Base-by-base conservation (phyloP, 2,113 vertebrate species). In the Oryzias woworae region DNA sequence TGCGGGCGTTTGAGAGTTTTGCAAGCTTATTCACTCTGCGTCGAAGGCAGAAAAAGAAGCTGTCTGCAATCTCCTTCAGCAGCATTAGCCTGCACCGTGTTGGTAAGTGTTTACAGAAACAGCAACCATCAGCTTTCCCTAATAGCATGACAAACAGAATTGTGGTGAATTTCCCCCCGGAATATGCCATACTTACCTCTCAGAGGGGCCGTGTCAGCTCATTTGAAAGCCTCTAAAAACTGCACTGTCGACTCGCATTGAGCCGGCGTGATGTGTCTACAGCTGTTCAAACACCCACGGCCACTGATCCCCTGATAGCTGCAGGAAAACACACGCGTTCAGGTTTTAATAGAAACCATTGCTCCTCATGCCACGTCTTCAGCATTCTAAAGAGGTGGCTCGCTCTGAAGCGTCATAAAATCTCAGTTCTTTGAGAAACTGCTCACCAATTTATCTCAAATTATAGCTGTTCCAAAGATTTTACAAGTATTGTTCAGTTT, bases 1-100 rank as follows among this genome's bases (percentile, higher is more conserved):
- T 49, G 69, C 60, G 66, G 67, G 66, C 70, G 77, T 77, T 83
- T 69, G 54, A 79, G 65, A 57, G 69, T 47, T 79, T 50, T 74
- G 57, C 77, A 55, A 56, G 71, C 68, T 75, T 75, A 62, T 82
- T 81, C 77, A 60, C 45, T 63, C 71, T 57, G 62, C 61, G 78
- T 87, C 74, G 48, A 66, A 58, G 69, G 64, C 58, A 64, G 62
- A 67, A 58, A 81, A 60, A 28, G 71, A 23, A 72, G 66, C 84
- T 62, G 56, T 71, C 80, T 73, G 51, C 78, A 78, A 79, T 84
- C 82, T 68, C 78, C 82, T 85, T 86, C 81, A 78, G 78, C 80
- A 61, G 77, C 82, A 73, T 80, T 80, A 77, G 71, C 16, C 60
- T 24, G 53, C 53, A 67, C 68, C 23, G 78, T 62, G 73, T 77